Base-by-base conservation (phyloP, 2,888 invertebrate genomes). In the Willowsia nigromaculata region DNA sequence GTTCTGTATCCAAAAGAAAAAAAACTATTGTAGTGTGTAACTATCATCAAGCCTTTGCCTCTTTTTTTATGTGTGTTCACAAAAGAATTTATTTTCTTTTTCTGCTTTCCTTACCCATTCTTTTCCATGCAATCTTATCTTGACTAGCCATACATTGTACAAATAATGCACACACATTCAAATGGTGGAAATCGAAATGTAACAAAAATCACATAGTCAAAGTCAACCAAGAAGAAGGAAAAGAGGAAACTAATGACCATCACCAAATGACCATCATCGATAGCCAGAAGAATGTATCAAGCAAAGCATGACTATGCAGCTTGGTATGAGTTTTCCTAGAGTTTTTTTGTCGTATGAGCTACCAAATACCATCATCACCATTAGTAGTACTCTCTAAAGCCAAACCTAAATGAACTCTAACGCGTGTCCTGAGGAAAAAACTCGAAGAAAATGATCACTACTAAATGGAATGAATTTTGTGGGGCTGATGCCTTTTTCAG, bases 171-270 rank as follows among this genome's bases (percentile, higher is more conserved):
- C 22, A 40, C 22, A 40, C 33, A 68, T n/a, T 65, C 62, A 65
- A 33, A 13, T 68, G 4, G n/a, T 33, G 33, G 1, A 65, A 65
- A 65, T 33, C 15, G 40, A 37, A 40, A 15, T 30, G 30, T 30
- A 62, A 30, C 62, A 68, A 68, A 68, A 68, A 37, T 18, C 30
- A n/a, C 62, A n/a, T n/a, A n/a, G n/a, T n/a, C n/a, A n/a, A n/a
- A 62, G 27, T 62, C 62, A 43, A 68, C 33, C 27, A 59, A n/a
- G 50, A 84, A 83, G 47, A 65, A 43, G 53, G 37, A 40, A 53
- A 68, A 71, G 50, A 83, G n/a, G n/a, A 85, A 85, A 59, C 76
- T 85, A 85, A 85, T 85, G 85, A 85, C 43, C 85, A 84, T 82
- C 82, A 33, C 30, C 50, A 65, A 56, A 22, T 22, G 40, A 47